phyloP scores from a whole-genome alignment of 2,113 vertebrate species.

The Microtus ochrogaster region DNA sequence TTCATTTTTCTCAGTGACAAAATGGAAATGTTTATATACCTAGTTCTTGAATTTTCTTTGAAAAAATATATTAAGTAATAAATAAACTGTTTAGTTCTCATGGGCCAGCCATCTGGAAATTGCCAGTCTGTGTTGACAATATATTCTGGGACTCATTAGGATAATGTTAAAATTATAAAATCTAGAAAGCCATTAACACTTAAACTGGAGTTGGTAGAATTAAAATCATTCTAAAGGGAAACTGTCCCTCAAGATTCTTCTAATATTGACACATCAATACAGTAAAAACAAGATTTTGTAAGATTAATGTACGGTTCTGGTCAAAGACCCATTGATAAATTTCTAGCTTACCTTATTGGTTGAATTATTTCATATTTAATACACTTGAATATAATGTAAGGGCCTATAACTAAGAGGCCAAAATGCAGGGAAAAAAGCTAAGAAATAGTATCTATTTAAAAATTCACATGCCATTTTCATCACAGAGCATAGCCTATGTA shows the following conservation, averaged over 20 bases:
- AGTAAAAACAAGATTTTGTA: constrained; percentile 4
- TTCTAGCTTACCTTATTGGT: constrained; percentile 27
- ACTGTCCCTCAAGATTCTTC: not conserved
- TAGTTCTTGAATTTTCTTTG: not conserved
- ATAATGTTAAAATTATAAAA: constrained; percentile 26
- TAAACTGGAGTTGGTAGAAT: not conserved
- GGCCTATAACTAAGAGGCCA: not conserved
- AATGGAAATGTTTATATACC: not conserved
- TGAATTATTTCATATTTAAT: not conserved
- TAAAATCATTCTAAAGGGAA: constrained; percentile 39
- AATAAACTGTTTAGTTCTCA: not conserved
- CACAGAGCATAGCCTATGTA: not conserved
- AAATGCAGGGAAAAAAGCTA: not conserved
- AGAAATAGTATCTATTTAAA: not conserved
- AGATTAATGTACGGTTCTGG: not conserved
- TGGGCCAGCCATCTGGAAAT: constrained; percentile 7
- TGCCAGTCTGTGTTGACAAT: not conserved
- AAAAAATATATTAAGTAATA: not conserved
- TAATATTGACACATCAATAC: not conserved
- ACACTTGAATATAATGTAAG: not conserved
- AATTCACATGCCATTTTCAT: not conserved
- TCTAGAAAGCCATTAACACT: not conserved
- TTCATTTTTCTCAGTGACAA: not conserved
- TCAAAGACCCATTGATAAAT: not conserved
- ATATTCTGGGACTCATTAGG: not conserved